These are phyloP conservation scores for Ceratina australensis DNA, from an alignment of 1,140 invertebrate species.

Conservation along the genomic window DNA sequence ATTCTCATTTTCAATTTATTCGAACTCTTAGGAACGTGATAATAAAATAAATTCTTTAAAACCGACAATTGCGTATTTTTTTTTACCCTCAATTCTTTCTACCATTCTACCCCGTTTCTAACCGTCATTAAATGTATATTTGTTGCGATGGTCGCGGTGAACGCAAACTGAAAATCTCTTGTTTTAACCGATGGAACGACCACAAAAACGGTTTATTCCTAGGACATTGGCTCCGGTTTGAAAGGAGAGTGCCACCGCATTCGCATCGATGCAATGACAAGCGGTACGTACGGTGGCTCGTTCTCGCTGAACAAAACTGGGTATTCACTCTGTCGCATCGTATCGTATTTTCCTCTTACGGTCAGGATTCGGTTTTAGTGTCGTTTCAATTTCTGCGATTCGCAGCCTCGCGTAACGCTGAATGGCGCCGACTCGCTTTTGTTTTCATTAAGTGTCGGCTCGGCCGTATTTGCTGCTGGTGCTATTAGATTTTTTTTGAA, in stretches of 20 bases:
- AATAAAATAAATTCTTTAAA: conserved; percentile 48
- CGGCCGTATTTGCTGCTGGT: neutral
- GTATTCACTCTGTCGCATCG: neutral
- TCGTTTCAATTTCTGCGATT: neutral
- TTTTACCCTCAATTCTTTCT: conserved; percentile 16
- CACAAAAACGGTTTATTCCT: conserved; percentile 22
- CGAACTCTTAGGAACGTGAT: conserved; percentile 13
- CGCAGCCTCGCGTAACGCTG: neutral
- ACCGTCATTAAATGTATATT: conserved; percentile 62
- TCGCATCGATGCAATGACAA: neutral
- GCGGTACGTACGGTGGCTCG: neutral
- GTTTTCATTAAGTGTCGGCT: neutral
- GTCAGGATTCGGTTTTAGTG: neutral
- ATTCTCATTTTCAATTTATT: conserved; percentile 20
- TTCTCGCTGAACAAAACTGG: conserved; percentile 17
- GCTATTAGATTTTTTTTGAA: neutral
- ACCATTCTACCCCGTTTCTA: neutral
- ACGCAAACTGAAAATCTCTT: neutral
- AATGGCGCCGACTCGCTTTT: neutral
- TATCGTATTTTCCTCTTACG: conserved; percentile 27
- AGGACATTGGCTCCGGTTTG: conserved; percentile 30
- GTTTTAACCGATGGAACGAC: neutral
- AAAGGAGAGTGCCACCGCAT: conserved; percentile 2
- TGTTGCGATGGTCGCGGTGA: conserved; percentile 18
- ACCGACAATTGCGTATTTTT: conserved; percentile 16